phyloP scores from a whole-genome alignment of 2,113 vertebrate species.

The Pseudopodoces humilis region DNA sequence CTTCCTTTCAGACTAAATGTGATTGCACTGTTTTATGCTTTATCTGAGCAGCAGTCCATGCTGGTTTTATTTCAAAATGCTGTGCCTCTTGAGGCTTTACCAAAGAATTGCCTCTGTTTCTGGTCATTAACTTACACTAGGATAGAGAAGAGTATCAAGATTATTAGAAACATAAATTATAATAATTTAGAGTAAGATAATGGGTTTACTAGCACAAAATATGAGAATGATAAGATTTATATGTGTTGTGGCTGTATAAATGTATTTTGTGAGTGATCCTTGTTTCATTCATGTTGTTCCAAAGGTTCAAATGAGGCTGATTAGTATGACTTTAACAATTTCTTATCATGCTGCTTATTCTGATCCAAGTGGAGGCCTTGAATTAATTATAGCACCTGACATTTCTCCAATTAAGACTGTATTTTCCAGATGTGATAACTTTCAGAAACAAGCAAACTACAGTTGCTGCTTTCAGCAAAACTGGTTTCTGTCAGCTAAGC shows the following conservation, averaged over 20 bases:
- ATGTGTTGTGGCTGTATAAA: neutral
- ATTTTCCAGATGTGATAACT: neutral
- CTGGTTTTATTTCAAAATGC: neutral
- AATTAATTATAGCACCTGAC: neutral
- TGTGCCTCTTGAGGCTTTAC: neutral
- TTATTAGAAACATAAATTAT: neutral
- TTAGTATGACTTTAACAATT: neutral
- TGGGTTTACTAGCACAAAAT: neutral
- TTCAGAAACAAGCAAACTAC: neutral
- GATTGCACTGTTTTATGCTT: neutral
- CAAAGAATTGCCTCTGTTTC: neutral
- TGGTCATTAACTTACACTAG: neutral
- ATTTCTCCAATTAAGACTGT: neutral
- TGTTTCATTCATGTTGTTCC: neutral
- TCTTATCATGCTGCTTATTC: neutral
- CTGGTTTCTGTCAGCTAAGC: neutral
- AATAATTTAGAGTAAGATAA: neutral
- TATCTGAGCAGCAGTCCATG: neutral
- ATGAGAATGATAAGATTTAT: neutral
- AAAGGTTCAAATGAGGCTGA: neutral
- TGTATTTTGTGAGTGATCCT: neutral
- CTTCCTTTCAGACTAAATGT: neutral
- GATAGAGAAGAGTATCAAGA: neutral
- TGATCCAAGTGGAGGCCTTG: neutral
- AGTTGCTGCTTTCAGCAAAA: neutral